phyloP scores from a whole-genome alignment of 2,113 vertebrate genomes.

The Campylomormyrus numenius region DNA sequence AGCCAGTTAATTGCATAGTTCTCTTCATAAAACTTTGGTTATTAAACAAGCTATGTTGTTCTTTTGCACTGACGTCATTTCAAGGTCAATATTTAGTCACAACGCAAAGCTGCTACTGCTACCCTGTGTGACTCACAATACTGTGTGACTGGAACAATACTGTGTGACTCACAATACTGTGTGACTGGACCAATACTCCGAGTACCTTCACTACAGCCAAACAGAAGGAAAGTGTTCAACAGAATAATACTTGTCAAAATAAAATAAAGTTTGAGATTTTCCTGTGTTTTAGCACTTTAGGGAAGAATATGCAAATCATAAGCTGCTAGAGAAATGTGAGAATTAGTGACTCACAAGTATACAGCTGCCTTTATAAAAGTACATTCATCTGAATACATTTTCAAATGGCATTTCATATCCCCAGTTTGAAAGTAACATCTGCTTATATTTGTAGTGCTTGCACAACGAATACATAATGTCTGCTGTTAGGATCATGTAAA shows the following conservation, averaged over 20 bases:
- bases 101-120: not conserved
- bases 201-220: not conserved
- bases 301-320: not conserved
- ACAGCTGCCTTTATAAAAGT: not conserved
- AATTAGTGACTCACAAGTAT: not conserved
- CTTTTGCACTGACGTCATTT: not conserved
- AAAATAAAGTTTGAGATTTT: not conserved
- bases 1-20: not conserved
- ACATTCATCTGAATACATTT: not conserved
- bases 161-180: not conserved
- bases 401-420: not conserved
- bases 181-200: not conserved
- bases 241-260: not conserved
- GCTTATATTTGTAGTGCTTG: not conserved
- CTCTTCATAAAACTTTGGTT: not conserved
- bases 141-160: too few relatives aligned
- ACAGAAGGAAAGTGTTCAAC: not conserved
- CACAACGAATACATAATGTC: not conserved
- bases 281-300: not conserved
- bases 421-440: not conserved
- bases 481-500: not conserved
- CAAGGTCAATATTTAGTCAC: not conserved
- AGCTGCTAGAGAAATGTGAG: not conserved
- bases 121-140: not conserved
- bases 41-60: not conserved